phyloP scores from a whole-genome alignment of 2,113 vertebrate species.

The Ageneiosus marmoratus region DNA sequence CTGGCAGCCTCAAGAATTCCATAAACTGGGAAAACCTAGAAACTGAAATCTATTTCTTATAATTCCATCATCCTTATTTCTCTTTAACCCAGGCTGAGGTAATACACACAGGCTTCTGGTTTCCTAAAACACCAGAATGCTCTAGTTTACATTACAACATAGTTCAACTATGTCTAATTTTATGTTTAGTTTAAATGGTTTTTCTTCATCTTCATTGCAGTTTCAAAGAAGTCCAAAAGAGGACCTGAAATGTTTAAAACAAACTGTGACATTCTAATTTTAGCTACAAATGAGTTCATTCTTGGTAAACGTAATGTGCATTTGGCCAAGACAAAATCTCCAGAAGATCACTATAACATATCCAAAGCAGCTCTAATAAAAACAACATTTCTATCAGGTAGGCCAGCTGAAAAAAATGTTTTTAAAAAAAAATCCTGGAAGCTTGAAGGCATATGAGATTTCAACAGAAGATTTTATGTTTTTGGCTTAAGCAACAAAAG shows the following conservation, averaged over 20 bases:
- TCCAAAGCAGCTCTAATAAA: conserved; percentile 1
- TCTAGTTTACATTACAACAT: conserved; percentile 67
- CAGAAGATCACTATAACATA: conserved; percentile 7
- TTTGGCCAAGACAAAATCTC: conserved; percentile 20
- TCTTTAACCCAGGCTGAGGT: conserved; percentile 61
- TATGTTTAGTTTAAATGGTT: conserved; percentile 57
- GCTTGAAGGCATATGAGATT: not conserved
- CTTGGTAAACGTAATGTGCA: not conserved
- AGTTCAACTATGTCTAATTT: conserved; percentile 75
- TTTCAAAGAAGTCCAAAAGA: conserved; percentile 64
- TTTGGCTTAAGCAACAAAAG: not conserved
- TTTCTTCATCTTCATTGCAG: conserved; percentile 66
- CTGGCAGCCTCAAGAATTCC: conserved; percentile 47
- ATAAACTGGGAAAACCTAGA: conserved; percentile 41
- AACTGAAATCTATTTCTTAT: conserved; percentile 45
- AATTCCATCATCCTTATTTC: conserved; percentile 56
- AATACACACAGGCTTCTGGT: conserved; percentile 55
- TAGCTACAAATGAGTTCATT: conserved; percentile 21
- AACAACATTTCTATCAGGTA: conserved; percentile 3
- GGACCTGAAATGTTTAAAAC: conserved; percentile 20
- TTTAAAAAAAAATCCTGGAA: not conserved
- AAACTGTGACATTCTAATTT: conserved; percentile 15
- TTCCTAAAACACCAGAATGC: conserved; percentile 66
- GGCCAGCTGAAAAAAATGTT: conserved; percentile 9
- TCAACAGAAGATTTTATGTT: not conserved